Conservation (phyloP, 2,888 invertebrate species). For the Dichetophora obliterata region DNA sequence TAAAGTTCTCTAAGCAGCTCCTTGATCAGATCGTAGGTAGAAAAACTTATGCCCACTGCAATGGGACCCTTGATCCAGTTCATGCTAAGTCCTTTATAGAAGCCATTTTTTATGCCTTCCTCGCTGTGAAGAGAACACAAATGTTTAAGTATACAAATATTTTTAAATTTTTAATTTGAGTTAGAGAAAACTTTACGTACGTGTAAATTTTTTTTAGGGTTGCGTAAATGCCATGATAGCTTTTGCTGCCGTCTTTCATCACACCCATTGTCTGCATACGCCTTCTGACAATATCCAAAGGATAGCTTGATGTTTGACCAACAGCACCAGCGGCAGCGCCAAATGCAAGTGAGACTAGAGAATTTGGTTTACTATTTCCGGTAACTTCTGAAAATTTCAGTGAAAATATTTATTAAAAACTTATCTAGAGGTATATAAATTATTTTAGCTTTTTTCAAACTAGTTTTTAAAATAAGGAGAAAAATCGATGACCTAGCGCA, state of each 20-base stretch:
- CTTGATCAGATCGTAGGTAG: conserved; percentile 88
- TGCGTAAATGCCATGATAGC: conserved; percentile 75
- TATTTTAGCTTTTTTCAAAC: too few species aligned
- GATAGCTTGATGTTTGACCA: conserved; percentile 96
- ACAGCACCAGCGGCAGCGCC: conserved; percentile 94
- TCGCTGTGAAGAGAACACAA: conserved; percentile 72
- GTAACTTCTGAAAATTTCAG: conserved; percentile 64
- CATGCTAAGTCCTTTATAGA: conserved; percentile 99
- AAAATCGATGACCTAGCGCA: too few species aligned
- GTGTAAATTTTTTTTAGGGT: conserved; percentile 80
- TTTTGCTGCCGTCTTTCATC: conserved; percentile 68
- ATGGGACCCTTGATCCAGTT: conserved; percentile 97
- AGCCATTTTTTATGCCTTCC: conserved; percentile 90
- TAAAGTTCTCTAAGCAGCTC: conserved; percentile 72
- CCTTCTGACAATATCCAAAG: conserved; percentile 87
- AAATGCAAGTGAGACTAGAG: conserved; percentile 79
- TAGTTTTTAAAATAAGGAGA: too few species aligned
- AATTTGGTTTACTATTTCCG: conserved; percentile 71
- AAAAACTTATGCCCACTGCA: conserved; percentile 95
- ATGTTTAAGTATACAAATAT: not conserved
- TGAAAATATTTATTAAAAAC: too few species aligned
- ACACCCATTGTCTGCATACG: conserved; percentile 75
- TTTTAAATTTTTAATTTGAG: not conserved
- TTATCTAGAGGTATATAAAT: too few species aligned
- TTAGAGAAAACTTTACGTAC: conserved; percentile 69